Evolutionary conservation across 2,113 vertebrate genomes (phyloP).

Genomic region (Choloepus hoffmanni): DNA sequence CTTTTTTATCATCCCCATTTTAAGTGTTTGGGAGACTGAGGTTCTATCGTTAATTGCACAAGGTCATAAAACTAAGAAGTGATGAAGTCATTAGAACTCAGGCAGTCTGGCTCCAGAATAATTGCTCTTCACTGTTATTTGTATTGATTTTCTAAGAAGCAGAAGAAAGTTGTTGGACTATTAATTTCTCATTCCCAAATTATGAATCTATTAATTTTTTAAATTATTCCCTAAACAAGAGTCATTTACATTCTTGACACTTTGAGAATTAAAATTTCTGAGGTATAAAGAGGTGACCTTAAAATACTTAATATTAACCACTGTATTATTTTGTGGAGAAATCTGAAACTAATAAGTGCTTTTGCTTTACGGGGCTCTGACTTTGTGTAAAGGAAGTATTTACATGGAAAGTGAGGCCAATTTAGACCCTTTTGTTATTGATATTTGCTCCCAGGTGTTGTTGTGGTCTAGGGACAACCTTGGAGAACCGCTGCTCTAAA

Average conservation of each 20-base stretch:
- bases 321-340: slow-evolving; percentile 16
- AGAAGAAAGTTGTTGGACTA: not conserved
- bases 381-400: not conserved
- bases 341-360: not conserved
- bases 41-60: not conserved
- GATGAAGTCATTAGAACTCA: not conserved
- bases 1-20: not conserved
- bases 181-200: not conserved
- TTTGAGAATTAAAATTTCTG: not conserved
- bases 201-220: not conserved
- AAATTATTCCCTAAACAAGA: not conserved
- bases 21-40: not conserved
- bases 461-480: not conserved
- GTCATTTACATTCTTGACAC: not conserved
- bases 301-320: not conserved
- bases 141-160: not conserved
- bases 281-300: not conserved
- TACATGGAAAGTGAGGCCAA: not conserved
- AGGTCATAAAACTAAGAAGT: not conserved
- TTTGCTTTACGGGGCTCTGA: not conserved
- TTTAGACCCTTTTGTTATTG: not conserved
- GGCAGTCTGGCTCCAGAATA: not conserved
- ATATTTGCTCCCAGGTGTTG: not conserved
- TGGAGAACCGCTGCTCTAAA: not conserved
- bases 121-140: not conserved